Evolutionary conservation across 2,888 invertebrate species (phyloP), one percentile per base, ranked within the genome.

Genomic region (Aleiodes alternator): DNA sequence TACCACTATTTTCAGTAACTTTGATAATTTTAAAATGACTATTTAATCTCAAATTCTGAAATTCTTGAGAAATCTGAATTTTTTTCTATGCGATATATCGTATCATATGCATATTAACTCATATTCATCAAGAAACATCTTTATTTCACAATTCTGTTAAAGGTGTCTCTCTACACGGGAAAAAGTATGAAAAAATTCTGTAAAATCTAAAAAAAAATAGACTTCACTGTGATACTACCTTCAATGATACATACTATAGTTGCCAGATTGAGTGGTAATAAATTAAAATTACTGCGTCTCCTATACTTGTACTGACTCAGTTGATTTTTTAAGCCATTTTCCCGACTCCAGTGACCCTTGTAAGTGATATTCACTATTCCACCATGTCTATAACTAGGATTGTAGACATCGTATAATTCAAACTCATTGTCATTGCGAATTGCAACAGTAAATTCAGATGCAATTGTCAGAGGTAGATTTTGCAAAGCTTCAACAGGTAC

Each of bases 351-450:
- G 1, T 74, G 14, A 6, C 87, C 87, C 76, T 83, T 83, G n/a
- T 80, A 81, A 0, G 83, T 85, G 4, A 86, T 76, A 73, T 84
- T 85, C 0, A 86, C 70, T 6, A 69, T 70, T 38, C 85, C 84
- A 16, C 82, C 82, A 59, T 87, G 85, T 50, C 82, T 82, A 77
- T 84, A 83, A 73, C 86, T 86, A 1, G 84, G 85, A 82, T 86
- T 87, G 69, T 86, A 86, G 66, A 84, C 80, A 11, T 87, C 86
- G 71, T 84, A 81, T 14, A 86, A 81, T 5, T 72, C 57, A 56
- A 82, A 84, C 23, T 50, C 59, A 66, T 82, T 73, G 29, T 77
- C 31, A 4, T 68, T 43, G 11, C 72, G 71, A 12, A 76, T 72
- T 11, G 82, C 84, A n/a, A 83, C 66, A 1, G 82, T 83, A 50